A percentile compares a stretch with the other conserved stretches of the same genome.
Conservation (phyloP, 2,888 invertebrate species). For the Agrilus cyanescens region DNA sequence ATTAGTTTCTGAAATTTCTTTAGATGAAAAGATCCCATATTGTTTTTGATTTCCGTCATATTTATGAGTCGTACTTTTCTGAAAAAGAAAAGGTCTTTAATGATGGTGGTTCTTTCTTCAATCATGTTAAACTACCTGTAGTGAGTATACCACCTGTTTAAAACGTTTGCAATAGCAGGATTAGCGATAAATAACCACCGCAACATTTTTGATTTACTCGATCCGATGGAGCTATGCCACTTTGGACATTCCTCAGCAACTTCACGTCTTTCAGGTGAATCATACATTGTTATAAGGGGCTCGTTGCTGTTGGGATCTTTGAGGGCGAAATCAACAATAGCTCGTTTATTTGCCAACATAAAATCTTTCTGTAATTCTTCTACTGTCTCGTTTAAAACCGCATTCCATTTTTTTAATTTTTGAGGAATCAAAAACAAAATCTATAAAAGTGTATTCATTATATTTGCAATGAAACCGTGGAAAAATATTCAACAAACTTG, state of each 20-base stretch:
- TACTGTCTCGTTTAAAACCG: conserved; percentile 47
- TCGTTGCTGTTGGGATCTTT: conserved; percentile 57
- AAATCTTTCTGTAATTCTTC: conserved; percentile 79
- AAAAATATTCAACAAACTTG: too few species aligned
- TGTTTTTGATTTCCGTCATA: conserved; percentile 42
- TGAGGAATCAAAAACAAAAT: conserved; percentile 53
- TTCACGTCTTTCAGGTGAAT: conserved; percentile 44
- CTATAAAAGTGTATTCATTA: conserved; percentile 27
- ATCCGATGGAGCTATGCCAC: conserved; percentile 45
- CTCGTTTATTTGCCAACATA: conserved; percentile 77
- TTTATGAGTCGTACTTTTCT: conserved; percentile 41
- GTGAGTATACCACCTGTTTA: conserved; percentile 70
- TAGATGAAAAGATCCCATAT: conserved; percentile 54
- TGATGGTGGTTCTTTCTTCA: too few species aligned
- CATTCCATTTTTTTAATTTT: conserved; percentile 50
- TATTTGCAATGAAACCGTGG: background rate
- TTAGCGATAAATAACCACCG: conserved; percentile 64
- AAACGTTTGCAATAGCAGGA: conserved; percentile 66
- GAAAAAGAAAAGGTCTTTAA: background rate
- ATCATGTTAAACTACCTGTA: conserved; percentile 47
- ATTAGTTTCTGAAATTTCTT: conserved; percentile 47
- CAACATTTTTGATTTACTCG: conserved; percentile 36
- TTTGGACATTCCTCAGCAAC: conserved; percentile 50
- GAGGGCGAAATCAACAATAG: conserved; percentile 83
- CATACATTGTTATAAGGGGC: conserved; percentile 38